phyloP scores from a whole-genome alignment of 2,113 vertebrate species.

The Natator depressus region DNA sequence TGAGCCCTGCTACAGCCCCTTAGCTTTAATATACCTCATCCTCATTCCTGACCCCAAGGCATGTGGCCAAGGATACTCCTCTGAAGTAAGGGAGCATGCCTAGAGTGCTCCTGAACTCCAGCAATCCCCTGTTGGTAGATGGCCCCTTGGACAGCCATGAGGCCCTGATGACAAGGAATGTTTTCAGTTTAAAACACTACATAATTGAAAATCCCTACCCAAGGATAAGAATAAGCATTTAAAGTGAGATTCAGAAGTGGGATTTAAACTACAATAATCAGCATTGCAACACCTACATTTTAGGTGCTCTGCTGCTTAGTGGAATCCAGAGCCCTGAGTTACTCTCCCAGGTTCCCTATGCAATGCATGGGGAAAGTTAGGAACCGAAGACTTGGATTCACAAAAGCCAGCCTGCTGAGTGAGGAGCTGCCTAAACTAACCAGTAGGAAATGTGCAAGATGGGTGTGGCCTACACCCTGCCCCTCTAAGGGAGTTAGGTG shows the following conservation, averaged over 20 bases:
- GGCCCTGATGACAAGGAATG: rapidly evolving
- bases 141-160: rapidly evolving
- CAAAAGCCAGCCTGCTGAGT: not conserved
- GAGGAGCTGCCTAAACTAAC: not conserved
- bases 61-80: rapidly evolving
- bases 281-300: not conserved
- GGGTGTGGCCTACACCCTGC: not conserved
- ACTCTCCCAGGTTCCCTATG: not conserved
- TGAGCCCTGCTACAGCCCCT: not conserved
- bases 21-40: not conserved
- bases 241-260: not conserved
- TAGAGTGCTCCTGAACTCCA: not conserved
- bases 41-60: rapidly evolving
- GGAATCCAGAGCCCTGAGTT: not conserved
- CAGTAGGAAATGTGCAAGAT: not conserved
- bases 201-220: not conserved
- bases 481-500: not conserved
- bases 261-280: not conserved
- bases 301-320: not conserved
- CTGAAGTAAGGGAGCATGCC: not conserved
- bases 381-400: not conserved
- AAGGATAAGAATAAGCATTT: not conserved
- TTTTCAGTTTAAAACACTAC: not conserved
- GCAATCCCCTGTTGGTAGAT: not conserved
- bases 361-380: not conserved